Percentiles rank a stretch among this genome's conserved stretches.
Conservation (phyloP, 2,797 vertebrate species). For the Argyrosomus regius region DNA sequence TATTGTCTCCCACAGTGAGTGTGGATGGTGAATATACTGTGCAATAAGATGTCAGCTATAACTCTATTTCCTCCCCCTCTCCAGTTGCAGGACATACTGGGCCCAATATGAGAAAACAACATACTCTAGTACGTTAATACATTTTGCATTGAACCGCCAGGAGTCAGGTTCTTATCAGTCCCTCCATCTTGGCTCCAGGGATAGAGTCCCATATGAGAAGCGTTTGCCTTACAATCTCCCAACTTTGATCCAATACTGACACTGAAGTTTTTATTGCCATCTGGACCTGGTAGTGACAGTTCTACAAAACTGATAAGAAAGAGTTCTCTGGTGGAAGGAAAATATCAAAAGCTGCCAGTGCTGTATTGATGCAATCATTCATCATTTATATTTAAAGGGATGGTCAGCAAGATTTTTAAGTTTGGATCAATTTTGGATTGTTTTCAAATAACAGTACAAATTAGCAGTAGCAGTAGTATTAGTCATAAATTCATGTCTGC, state of each 20-base stretch:
- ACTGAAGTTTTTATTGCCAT: slow-evolving; percentile 62
- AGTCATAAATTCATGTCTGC: background rate
- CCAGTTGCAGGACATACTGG: slow-evolving; percentile 49
- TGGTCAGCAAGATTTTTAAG: slow-evolving; percentile 10
- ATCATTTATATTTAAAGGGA: slow-evolving; percentile 38
- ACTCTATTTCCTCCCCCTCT: slow-evolving; percentile 52
- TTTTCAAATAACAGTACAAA: background rate
- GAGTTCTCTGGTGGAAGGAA: slow-evolving; percentile 41
- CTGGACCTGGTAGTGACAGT: slow-evolving; percentile 62
- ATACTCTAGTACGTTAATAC: slow-evolving; percentile 60
- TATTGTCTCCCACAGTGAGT: slow-evolving; percentile 51
- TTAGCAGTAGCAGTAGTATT: background rate
- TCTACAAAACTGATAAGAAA: slow-evolving; percentile 70
- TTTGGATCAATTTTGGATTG: slow-evolving; percentile 27
- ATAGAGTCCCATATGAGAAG: slow-evolving; percentile 54
- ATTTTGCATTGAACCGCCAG: slow-evolving; percentile 75
- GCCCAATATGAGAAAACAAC: slow-evolving; percentile 59
- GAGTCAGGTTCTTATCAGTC: slow-evolving; percentile 61
- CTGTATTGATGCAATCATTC: slow-evolving; percentile 39
- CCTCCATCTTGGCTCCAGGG: slow-evolving; percentile 56
- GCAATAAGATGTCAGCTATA: slow-evolving; percentile 65
- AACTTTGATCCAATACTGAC: slow-evolving; percentile 69
- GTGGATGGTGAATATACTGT: slow-evolving; percentile 45
- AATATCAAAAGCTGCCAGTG: slow-evolving; percentile 44
- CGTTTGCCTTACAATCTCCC: slow-evolving; percentile 52